Percentiles rank a stretch among this genome's conserved stretches.
Conservation (phyloP, 2,888 invertebrate genomes). For the Ecdyonurus torrentis region DNA sequence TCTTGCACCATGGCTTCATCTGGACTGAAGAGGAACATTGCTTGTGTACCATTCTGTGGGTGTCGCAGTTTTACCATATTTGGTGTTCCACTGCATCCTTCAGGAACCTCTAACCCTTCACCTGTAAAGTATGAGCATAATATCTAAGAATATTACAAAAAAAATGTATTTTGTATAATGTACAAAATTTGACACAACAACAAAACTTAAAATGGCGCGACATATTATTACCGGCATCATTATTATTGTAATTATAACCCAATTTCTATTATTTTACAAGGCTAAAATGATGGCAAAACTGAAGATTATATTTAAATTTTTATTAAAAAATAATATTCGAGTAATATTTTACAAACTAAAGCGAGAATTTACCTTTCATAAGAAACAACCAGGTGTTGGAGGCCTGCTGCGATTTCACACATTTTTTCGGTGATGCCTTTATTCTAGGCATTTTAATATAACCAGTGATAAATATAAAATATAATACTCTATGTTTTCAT, state of each 20-base stretch:
- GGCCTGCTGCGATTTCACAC: conserved; percentile 36
- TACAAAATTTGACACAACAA: too few relatives aligned
- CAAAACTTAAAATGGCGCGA: too few relatives aligned
- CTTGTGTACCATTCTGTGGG: conserved; percentile 42
- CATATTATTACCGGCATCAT: too few relatives aligned
- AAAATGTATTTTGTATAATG: too few relatives aligned
- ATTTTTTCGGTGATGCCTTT: conserved; percentile 36
- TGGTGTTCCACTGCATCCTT: conserved; percentile 23
- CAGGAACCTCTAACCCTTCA: conserved; percentile 29
- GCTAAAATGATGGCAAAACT: too few relatives aligned
- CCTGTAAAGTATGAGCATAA: conserved; percentile 20
- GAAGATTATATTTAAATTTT: neutral
- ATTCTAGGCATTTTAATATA: conserved; percentile 33
- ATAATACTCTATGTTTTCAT: neutral
- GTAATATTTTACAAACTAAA: neutral
- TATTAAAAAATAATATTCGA: neutral
- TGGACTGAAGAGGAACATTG: conserved; percentile 46
- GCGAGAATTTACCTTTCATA: conserved; percentile 40
- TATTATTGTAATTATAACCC: too few relatives aligned
- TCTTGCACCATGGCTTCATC: conserved; percentile 46
- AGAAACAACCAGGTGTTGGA: conserved; percentile 52
- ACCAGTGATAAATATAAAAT: neutral
- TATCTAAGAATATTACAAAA: neutral
- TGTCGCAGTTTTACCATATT: conserved; percentile 47
- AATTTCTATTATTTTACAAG: too few relatives aligned